phyloP scores from a whole-genome alignment of 2,113 vertebrate genomes.

The Leptobrachium ailaonicum region DNA sequence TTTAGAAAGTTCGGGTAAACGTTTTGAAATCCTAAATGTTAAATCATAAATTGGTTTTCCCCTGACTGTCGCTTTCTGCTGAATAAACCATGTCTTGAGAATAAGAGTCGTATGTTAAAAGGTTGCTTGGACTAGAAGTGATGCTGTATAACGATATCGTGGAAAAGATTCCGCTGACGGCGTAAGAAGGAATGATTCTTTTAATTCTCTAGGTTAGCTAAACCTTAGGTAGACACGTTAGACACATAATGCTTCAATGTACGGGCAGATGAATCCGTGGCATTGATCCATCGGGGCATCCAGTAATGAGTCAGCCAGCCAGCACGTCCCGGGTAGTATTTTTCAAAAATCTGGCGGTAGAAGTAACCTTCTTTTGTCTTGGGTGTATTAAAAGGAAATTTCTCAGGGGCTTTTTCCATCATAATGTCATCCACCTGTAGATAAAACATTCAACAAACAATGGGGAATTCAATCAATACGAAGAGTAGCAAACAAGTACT shows the following conservation, averaged over 20 bases:
- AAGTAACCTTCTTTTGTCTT: constrained; percentile 86
- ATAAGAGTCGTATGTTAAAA: background rate
- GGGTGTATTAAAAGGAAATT: constrained; percentile 82
- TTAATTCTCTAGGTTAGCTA: background rate
- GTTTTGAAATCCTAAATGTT: background rate
- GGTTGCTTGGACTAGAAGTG: background rate
- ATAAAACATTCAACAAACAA: constrained; percentile 27
- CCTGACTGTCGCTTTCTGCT: background rate
- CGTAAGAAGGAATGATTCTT: background rate
- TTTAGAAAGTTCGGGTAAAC: background rate
- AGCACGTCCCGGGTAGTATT: constrained; percentile 70
- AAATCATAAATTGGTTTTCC: background rate
- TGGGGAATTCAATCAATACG: background rate
- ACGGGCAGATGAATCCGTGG: constrained; percentile 85
- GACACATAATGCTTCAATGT: constrained; percentile 83
- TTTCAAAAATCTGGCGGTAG: constrained; percentile 87
- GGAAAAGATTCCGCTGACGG: constrained; percentile 5
- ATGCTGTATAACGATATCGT: background rate
- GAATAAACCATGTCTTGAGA: background rate
- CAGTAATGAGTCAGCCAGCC: constrained; percentile 87
- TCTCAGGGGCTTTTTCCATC: constrained; percentile 74
- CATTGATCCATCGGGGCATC: constrained; percentile 89
- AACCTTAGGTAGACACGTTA: constrained; percentile 57
- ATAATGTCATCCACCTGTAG: constrained; percentile 78
- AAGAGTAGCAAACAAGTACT: constrained; percentile 1